Percentiles rank a stretch among this genome's conserved stretches.
phyloP scores from a whole-genome alignment of 2,113 vertebrate genomes.

The Neolamprologus variostigma region DNA sequence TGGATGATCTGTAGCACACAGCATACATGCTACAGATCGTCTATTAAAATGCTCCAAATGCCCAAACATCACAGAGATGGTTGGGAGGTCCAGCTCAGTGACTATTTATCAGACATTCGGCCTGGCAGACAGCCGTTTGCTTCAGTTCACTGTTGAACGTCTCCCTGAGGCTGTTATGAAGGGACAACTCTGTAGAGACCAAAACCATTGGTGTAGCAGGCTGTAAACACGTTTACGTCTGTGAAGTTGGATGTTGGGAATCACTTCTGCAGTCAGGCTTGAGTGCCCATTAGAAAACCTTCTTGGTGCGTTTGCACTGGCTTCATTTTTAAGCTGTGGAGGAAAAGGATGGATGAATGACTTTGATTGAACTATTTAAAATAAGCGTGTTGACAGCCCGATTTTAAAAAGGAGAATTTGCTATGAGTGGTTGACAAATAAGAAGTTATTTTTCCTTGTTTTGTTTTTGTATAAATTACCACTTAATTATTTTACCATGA shows the following conservation, averaged over 20 bases:
- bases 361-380: not conserved
- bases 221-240: accelerated
- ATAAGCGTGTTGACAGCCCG: accelerated
- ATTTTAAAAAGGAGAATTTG: accelerated
- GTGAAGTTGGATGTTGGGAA: not conserved
- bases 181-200: accelerated
- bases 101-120: accelerated
- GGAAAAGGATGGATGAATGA: not conserved
- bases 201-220: not conserved
- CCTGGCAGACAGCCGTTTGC: not conserved
- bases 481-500: not conserved
- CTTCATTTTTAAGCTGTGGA: not conserved
- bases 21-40: accelerated
- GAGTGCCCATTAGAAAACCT: accelerated
- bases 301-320: accelerated
- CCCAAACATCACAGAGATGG: not conserved
- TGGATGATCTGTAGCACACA: not conserved
- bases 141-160: not conserved
- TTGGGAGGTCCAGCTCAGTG: not conserved
- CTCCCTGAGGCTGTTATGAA: not conserved
- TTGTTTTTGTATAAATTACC: not conserved
- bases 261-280: not conserved
- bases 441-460: not conserved
- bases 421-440: not conserved
- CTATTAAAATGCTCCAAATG: not conserved